Conservation (phyloP, 2,888 invertebrate species). For the Tridacna crocea region DNA sequence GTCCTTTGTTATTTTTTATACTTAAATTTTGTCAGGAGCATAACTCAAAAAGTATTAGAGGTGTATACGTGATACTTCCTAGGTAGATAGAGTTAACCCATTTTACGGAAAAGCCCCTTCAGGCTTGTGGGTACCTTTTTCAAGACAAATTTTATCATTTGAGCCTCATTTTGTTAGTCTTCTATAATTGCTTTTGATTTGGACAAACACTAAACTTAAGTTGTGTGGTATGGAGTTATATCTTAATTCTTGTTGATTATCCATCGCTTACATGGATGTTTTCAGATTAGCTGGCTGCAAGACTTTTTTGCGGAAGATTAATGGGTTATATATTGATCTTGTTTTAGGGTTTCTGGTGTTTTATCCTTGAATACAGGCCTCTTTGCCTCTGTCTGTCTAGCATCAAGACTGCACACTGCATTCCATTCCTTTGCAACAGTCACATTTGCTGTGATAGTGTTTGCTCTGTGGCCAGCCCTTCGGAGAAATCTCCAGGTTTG, state of each 20-base stretch:
- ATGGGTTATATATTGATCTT: background rate
- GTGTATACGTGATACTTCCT: no score
- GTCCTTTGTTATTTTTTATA: no score
- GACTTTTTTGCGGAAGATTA: no score
- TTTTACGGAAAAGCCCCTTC: no score
- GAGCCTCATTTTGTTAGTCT: background rate
- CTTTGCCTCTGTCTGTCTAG: constrained; percentile 97
- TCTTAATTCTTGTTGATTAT: no score
- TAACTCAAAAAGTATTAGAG: no score
- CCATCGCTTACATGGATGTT: no score
- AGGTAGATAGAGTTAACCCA: no score
- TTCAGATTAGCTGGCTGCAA: no score
- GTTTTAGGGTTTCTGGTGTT: constrained; percentile 92
- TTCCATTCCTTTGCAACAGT: constrained; percentile 93
- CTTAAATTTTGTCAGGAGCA: no score
- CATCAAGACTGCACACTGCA: constrained; percentile 94
- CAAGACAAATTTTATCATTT: no score
- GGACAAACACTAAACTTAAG: background rate
- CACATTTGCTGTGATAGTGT: constrained; percentile 94
- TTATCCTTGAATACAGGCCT: constrained; percentile 97
- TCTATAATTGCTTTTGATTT: background rate
- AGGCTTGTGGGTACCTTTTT: no score
- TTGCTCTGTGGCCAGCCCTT: constrained; percentile 94
- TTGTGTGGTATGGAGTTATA: background rate
- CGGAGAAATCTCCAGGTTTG: constrained; percentile 87